phyloP scores from a whole-genome alignment of 37 sponge, comb jelly and placozoan genomes.

The Crambe crambe region DNA sequence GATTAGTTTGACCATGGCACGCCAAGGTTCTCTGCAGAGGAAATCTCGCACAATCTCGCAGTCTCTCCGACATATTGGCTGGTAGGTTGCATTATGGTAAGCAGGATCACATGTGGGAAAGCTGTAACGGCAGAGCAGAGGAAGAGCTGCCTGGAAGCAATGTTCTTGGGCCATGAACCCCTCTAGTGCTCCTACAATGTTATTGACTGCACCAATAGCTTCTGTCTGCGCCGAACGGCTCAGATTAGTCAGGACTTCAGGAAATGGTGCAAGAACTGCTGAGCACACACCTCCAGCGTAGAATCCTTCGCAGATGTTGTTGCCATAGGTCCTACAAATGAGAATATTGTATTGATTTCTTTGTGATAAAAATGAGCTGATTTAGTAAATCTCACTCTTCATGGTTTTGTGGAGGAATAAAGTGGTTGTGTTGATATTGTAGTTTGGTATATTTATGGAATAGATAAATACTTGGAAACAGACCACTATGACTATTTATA shows the following conservation, averaged over 20 bases:
- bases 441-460: too few relatives aligned
- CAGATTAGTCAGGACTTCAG: conserved; percentile 23
- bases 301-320: conserved; percentile 49
- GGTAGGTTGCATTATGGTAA: conserved; percentile 34
- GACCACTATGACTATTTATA: too few relatives aligned
- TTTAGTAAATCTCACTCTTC: too few relatives aligned
- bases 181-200: neutral
- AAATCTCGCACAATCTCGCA: conserved; percentile 45
- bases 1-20: neutral
- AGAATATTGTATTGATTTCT: too few relatives aligned
- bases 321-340: conserved; percentile 62
- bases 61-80: conserved; percentile 55
- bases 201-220: neutral
- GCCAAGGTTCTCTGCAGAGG: conserved; percentile 45
- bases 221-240: conserved; percentile 1
- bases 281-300: conserved; percentile 2
- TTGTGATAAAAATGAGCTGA: too few relatives aligned
- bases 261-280: neutral
- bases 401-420: too few relatives aligned
- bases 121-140: conserved; percentile 66
- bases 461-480: too few relatives aligned
- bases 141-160: conserved; percentile 30
- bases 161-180: neutral
- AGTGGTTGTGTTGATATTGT: too few relatives aligned
- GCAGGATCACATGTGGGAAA: conserved; percentile 77